A percentile compares a stretch with the other conserved stretches of the same genome.
phyloP scores from a whole-genome alignment of 2,113 vertebrate species.

The Bothrops jararaca region DNA sequence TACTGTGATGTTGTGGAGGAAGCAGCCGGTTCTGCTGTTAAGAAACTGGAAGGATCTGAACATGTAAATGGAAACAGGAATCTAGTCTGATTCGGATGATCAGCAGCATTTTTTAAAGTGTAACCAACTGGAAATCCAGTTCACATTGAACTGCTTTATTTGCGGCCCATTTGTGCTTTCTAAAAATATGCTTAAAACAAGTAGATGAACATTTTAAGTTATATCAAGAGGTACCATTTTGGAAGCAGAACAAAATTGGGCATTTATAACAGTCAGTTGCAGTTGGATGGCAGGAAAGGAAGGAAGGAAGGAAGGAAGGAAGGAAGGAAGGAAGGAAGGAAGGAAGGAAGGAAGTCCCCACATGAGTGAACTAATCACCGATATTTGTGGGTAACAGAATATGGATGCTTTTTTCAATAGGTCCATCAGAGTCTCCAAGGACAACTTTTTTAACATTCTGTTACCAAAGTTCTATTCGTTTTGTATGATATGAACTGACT shows the following conservation, averaged over 20 bases:
- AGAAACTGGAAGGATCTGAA: conserved; percentile 35
- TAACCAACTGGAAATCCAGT: conserved; percentile 43
- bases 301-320: neutral
- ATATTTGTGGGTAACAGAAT: neutral
- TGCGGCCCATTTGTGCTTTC: conserved; percentile 31
- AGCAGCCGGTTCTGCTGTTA: conserved; percentile 10
- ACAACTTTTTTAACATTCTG: neutral
- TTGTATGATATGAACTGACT: neutral
- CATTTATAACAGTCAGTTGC: neutral
- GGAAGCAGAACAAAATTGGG: neutral
- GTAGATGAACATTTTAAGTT: conserved; percentile 23
- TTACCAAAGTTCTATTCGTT: conserved; percentile 14
- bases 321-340: fast-evolving
- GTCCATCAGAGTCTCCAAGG: neutral
- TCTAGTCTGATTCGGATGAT: neutral
- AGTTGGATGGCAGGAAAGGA: neutral
- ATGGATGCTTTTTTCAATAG: neutral
- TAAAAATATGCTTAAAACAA: conserved; percentile 20
- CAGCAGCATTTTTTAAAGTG: conserved; percentile 4
- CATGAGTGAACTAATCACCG: neutral
- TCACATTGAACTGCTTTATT: conserved; percentile 24
- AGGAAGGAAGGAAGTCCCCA: neutral
- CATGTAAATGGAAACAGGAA: conserved; percentile 8
- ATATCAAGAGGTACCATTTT: neutral
- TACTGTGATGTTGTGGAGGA: neutral